These are phyloP conservation scores for Dicrostonyx torquatus DNA, from an alignment of 2,797 vertebrate species.

Conservation along the genomic window DNA sequence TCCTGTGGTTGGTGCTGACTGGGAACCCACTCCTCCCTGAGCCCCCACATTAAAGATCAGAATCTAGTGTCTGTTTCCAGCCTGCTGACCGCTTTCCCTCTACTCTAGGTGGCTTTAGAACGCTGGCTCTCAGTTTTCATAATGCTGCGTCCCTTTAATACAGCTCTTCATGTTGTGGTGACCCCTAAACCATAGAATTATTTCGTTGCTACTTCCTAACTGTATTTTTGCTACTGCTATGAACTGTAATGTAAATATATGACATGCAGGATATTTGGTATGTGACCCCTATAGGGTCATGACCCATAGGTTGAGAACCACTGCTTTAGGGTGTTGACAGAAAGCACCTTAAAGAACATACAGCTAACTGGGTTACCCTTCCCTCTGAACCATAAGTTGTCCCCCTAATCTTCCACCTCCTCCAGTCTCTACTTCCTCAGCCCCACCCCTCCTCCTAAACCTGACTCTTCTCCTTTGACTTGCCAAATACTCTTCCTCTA, in stretches of 20 bases:
- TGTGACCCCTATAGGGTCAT: not conserved
- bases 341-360: not conserved
- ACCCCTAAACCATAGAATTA: not conserved
- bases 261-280: not conserved
- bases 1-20: not conserved
- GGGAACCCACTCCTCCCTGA: not conserved
- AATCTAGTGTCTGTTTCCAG: not conserved
- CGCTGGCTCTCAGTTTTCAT: not conserved
- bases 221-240: too few species aligned
- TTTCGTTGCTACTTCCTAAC: not conserved
- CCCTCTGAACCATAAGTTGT: rapidly evolving
- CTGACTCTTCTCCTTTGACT: not conserved
- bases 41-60: not conserved
- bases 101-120: not conserved
- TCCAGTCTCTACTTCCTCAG: not conserved
- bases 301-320: not conserved
- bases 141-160: too few species aligned
- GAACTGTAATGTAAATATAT: not conserved
- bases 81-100: not conserved
- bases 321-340: not conserved
- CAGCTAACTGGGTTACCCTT: not conserved
- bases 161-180: not conserved
- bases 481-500: not conserved
- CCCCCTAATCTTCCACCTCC: not conserved
- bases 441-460: too few species aligned